Base-by-base conservation (phyloP, 1,140 invertebrate species). In the Doryteuthis pealeii region DNA sequence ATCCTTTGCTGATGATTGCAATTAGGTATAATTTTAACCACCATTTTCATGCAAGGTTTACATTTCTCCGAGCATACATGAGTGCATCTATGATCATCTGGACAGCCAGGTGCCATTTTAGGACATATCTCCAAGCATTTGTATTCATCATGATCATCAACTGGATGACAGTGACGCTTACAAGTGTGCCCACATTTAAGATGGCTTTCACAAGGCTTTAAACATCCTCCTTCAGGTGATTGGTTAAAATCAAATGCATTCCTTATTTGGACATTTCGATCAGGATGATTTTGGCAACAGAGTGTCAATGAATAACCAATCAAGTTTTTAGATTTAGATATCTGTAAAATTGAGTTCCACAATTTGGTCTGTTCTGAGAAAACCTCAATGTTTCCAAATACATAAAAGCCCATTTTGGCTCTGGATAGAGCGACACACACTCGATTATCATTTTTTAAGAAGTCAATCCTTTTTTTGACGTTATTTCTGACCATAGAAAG, bases 381-480 rank as follows among this genome's bases (percentile, higher is more conserved):
- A 31, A 90, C 89, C 2, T 90, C 82, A 79, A 94, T 91, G 85
- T 95, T 94, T 40, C 93, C 92, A 76, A 92, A 89, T 22, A 91
- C 87, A 80, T 89, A 92, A 62, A 92, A 80, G 78, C 92, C 95
- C 87, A 91, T 90, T 83, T 91, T 92, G 0, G 94, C 94, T 79
- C 94, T 87, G 0, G 94, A 95, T 10, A 96, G 86, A 12, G 94
- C 94, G 1, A 96, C 94, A 88, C 93, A 95, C 54, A 96, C 90
- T 72, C 95, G 88, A 87, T 96, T 96, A 70, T 91, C 89, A 65
- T 89, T 91, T 31, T 90, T 90, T 5, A 96, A 85, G 88, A 95
- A 96, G 5, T 95, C 95, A 81, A 62, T 1, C 26, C 5, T n/a
- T 6, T 62, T 62, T n/a, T 4, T 8, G 5, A n/a, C 76, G 77